Base-by-base conservation (phyloP, 2,113 vertebrate genomes). In the Tachysurus vachellii region DNA sequence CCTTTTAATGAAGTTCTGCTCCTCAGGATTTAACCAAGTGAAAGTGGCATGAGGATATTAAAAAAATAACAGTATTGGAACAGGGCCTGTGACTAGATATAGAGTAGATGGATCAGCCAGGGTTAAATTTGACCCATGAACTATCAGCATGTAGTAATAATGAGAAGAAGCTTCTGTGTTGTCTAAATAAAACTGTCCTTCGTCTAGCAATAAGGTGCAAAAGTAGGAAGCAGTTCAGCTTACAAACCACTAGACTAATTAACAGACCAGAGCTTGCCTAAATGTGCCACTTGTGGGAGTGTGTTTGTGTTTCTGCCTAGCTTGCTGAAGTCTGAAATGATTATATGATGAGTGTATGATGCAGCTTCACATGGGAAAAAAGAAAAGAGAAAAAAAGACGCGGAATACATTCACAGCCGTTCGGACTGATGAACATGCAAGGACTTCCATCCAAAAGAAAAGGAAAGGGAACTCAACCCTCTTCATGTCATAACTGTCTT, bases 361-460 rank as follows among this genome's bases (percentile, higher is more conserved):
- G 89, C 89, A 87, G 64, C 88, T 89, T 68, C 83, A 85, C 68
- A 56, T 36, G 86, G 79, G 26, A 62, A 82, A 83, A 31, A 71
- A 82, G 83, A 44, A 79, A 77, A 56, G 86, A 83, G 26, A 71
- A 82, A 31, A 71, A 82, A 85, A 44, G 83, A 77, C 68, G 87
- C 75, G 21, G 86, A 90, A 79, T 66, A 82, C 89, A 86, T 90
- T 82, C 57, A 71, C 12, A 59, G 89, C 87, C 57, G 77, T 84
- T 80, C 84, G 84, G 71, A 71, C 47, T 19, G 75, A 36, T 62
- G 44, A 86, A 86, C 83, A 36, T 77, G 54, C 73, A 14, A 86
- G 80, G 79, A 85, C 84, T 90, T 89, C 89, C 91, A 90, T 9
- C 85, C 86, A 83, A 92, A 88, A 91, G 87, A 87, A 90, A 91